These are phyloP conservation scores for Trichosurus vulpecula DNA, from an alignment of 2,797 vertebrate genomes.

Conservation along the genomic window DNA sequence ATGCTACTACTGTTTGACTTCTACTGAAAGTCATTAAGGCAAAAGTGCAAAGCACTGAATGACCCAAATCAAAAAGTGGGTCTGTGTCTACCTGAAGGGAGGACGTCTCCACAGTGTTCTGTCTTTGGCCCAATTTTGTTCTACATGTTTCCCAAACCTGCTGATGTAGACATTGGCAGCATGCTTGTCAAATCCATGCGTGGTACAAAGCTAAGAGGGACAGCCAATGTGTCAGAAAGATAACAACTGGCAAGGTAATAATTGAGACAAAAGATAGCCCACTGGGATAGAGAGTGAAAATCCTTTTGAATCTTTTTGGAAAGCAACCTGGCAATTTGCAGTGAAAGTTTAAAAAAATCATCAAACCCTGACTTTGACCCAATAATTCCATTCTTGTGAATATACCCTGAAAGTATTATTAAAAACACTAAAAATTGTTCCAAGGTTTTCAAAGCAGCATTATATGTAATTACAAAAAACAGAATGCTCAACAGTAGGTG, in stretches of 20 bases:
- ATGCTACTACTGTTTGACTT: neutral
- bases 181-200: neutral
- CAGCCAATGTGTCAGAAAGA: neutral
- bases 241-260: neutral
- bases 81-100: neutral
- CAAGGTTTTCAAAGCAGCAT: neutral
- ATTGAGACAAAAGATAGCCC: neutral
- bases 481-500: neutral
- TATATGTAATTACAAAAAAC: neutral
- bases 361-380: neutral
- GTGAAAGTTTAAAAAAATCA: neutral
- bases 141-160: neutral
- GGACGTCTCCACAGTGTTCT: neutral
- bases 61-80: neutral
- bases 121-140: neutral
- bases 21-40: neutral
- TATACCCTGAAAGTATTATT: neutral
- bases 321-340: neutral
- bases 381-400: neutral
- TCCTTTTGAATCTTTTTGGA: neutral
- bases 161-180: no score
- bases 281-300: neutral
- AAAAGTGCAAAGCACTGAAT: neutral
- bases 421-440: neutral
- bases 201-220: neutral